Base-by-base conservation (phyloP, 2,888 invertebrate genomes). In the Drosophila lutescens region DNA sequence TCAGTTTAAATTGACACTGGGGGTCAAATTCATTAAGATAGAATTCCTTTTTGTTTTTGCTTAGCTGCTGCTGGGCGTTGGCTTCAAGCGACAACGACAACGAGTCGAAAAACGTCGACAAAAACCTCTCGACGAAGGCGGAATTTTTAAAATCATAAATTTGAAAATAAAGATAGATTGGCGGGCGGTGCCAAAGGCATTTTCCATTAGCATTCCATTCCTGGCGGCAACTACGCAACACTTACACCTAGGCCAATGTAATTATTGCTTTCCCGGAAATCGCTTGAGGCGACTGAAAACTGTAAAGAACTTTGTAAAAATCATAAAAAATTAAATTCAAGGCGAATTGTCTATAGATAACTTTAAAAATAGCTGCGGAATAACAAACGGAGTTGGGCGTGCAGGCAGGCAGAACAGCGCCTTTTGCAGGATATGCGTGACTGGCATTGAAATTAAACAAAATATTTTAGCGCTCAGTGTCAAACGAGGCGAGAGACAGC, bases 1-100 rank as follows among this genome's bases (percentile, higher is more conserved):
- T 90, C 90, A 91, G 90, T 86, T 90, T 90, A 89, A 90, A 90
- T 90, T 90, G 90, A 90, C 90, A 89, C 88, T 89, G 83, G 91
- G 87, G 90, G 90, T 90, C 91, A 90, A 83, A 90, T 91, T 90
- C 90, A 90, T 90, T 90, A 80, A 90, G 78, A 81, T 83, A 74
- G 86, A 84, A 78, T 75, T 71, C 79, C 75, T 78, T 77, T 77
- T 78, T 77, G 75, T 75, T 79, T 76, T 81, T 84, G 74, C 72
- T 74, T 76, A 44, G 62, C 71, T 41, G 49, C 51, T 61, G 49
- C 53, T 62, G 71, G 71, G 71, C 71, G 71, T 62, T 71, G 71
- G 41, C 72, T 72, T 7, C 13, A 38, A 53, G 44, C 49, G 32
- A 38, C 72, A 62, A 12, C 47, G 47, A 32, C 72, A 62, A 12